These are phyloP conservation scores for Cheilosia grossa DNA, from an alignment of 2,888 invertebrate species.

Conservation along the genomic window DNA sequence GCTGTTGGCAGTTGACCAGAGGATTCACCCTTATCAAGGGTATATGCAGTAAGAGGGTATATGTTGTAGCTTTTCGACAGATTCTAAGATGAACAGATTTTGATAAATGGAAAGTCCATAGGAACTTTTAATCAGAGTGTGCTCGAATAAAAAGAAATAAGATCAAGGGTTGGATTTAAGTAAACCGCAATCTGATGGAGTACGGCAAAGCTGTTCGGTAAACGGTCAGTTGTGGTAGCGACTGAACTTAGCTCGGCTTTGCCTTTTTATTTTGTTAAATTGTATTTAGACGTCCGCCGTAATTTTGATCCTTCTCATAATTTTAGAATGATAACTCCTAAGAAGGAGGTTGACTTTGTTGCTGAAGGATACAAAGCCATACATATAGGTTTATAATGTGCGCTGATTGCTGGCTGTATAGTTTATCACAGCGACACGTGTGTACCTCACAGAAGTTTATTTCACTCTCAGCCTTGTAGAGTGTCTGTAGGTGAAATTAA, in stretches of 20 bases:
- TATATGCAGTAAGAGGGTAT: too few species aligned
- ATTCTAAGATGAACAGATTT: constrained; percentile 52
- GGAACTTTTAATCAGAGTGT: constrained; percentile 66
- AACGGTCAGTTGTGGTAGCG: constrained; percentile 25
- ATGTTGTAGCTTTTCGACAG: constrained; percentile 18
- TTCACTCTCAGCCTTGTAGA: too few species aligned
- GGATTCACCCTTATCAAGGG: constrained; percentile 36
- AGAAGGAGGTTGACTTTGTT: too few species aligned
- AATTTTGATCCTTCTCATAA: too few species aligned
- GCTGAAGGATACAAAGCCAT: too few species aligned
- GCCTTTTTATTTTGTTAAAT: not conserved
- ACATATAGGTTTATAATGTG: too few species aligned
- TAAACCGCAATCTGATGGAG: constrained; percentile 58
- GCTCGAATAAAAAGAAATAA: not conserved
- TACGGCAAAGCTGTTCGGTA: constrained; percentile 25
- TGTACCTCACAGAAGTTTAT: too few species aligned
- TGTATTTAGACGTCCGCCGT: not conserved
- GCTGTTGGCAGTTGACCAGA: constrained; percentile 12
- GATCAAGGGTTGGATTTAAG: constrained; percentile 47
- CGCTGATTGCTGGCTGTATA: too few species aligned
- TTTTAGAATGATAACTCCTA: too few species aligned
- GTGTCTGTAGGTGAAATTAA: too few species aligned
- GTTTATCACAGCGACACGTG: too few species aligned
- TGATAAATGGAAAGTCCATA: constrained; percentile 45
- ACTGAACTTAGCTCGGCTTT: constrained; percentile 3